Conservation (phyloP, 2,113 vertebrate genomes). For the Xerus inauris region DNA sequence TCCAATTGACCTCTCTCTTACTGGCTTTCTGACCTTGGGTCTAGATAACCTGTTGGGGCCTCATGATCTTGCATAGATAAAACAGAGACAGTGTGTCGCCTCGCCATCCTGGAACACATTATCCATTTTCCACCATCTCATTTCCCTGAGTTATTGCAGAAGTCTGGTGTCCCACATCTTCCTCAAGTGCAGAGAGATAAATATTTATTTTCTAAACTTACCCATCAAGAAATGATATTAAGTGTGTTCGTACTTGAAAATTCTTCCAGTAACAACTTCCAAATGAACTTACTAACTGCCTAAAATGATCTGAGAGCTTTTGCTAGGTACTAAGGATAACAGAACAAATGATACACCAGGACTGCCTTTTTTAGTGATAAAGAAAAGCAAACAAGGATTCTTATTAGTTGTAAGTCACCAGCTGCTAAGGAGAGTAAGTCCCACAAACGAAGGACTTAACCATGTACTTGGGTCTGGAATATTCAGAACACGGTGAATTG, state of each 20-base stretch:
- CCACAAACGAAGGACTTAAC: neutral
- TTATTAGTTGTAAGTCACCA: neutral
- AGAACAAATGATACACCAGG: neutral
- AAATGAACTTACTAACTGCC: neutral
- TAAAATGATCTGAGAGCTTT: neutral
- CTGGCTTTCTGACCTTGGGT: slow-evolving; percentile 53
- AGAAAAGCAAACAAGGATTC: neutral
- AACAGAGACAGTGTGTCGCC: neutral
- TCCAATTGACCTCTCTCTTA: neutral
- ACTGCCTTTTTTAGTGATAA: neutral
- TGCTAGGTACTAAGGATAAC: neutral
- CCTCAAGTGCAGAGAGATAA: neutral
- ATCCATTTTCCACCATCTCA: neutral
- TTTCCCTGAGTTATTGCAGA: neutral
- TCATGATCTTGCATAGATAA: neutral
- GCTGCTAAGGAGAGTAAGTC: neutral
- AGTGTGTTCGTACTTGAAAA: neutral
- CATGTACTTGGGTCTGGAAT: neutral
- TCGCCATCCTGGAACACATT: neutral
- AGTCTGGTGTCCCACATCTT: slow-evolving; percentile 19
- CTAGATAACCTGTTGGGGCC: neutral
- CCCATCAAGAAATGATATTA: neutral
- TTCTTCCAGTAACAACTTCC: slow-evolving; percentile 17
- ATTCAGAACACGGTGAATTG: neutral
- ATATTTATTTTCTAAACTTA: neutral